Evolutionary conservation across 2,888 invertebrate species (phyloP), one percentile per base, ranked within the genome.

Genomic region (Orchesellides sinensis): DNA sequence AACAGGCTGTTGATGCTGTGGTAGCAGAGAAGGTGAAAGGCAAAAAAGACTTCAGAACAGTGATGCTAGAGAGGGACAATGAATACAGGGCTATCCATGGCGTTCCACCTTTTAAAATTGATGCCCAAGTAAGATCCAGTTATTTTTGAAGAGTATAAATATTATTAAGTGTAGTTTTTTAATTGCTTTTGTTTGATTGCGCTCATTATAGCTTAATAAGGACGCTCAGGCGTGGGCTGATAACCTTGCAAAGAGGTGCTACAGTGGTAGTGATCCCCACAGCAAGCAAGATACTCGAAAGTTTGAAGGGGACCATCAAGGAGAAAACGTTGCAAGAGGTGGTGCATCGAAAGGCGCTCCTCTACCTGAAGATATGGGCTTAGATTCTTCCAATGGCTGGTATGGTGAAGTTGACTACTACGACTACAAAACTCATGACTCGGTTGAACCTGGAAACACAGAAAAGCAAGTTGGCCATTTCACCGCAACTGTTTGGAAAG

Each of bases 401-500:
- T 66, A 66, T 27, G 19, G 27, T 14, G 66, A 66, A 27, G 27
- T 66, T 25, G 49, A 47, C n/a, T 27, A 32, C 1, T 66, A 25
- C n/a, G 32, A 32, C 1, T 66, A 25, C n/a, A 47, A 47, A 1
- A 75, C 52, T 17, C 54, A 63, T 3, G 17, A 19, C 2, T 75
- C 75, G 0, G 66, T 63, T 19, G 19, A 23, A 1, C 63, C 54
- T n/a, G 29, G 23, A 2, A 23, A 23, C 5, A n/a, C 10, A 14
- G 81, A 81, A 23, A 8, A 21, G 1, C 12, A 21, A n/a, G 17
- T 59, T 32, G 65, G 65, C 6, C 65, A 65, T 40, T 65, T 65
- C 40, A 65, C 65, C 25, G 21, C 8, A 40, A 40, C 65, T 1
- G 65, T 65, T 17, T 65, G 65, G 65, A 40, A 65, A n/a, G 23